Evolutionary conservation across 2,797 vertebrate genomes (phyloP), one percentile per base, ranked within the genome.

Genomic region (Cynodonichthys magdalenae): DNA sequence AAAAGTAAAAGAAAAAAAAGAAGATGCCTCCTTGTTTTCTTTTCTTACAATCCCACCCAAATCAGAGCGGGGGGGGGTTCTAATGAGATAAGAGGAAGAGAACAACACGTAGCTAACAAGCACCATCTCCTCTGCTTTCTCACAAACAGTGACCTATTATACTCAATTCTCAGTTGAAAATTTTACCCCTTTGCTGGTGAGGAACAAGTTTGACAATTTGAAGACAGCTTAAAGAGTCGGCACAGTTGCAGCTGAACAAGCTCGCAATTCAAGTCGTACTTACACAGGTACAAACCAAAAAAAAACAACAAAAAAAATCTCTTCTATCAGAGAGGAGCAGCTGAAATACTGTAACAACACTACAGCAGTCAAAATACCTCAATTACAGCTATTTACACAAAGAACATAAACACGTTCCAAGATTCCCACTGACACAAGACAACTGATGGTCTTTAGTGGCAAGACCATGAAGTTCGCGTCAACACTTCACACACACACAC

Each of bases 41-140:
- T 79, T 68, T 60, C 63, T 61, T 69, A 74, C 82, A 66, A 63
- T 80, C 75, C 75, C 71, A 27, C 75, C 86, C 82, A 86, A 60
- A 86, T 88, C 85, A 83, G 76, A 86, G 75, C 7, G 1, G 6
- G 49, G 42, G 58, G 29, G 5, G 31, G 36, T 59, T 15, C 74
- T 89, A 89, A 90, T 83, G 80, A 82, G 87, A 89, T 90, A 89
- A 88, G 85, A 74, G 82, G 84, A 81, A 76, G 87, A 81, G 63
- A 74, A 53, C 39, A 58, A 79, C 61, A 77, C 29, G 66, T 52
- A 71, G 79, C 80, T 79, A 78, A 88, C 77, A 84, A 86, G 86
- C 67, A 12, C 63, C 63, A 24, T 76, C 83, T 66, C 70, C 68
- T 75, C 76, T 63, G 51, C 66, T 80, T 85, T 82, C n/a, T 80